These are phyloP conservation scores for Etheostoma cragini DNA, from an alignment of 2,113 vertebrate genomes.

Conservation along the genomic window DNA sequence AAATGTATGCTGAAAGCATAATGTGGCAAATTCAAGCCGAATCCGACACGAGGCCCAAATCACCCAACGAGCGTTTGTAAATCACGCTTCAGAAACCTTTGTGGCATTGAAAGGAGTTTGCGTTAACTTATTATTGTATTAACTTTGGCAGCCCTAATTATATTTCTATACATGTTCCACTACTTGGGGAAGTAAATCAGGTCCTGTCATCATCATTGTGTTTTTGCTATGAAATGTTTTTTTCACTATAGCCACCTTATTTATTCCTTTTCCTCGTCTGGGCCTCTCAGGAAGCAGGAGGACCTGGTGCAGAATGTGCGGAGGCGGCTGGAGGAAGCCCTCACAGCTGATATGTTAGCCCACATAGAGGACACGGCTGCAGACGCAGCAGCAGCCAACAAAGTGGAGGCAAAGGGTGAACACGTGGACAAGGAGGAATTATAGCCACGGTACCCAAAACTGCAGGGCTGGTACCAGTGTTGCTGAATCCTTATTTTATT, in stretches of 20 bases:
- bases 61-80: too few species aligned
- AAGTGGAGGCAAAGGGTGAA: conserved; percentile 59
- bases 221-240: not conserved
- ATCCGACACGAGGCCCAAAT: too few species aligned
- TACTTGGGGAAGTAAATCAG: not conserved
- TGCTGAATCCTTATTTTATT: not conserved
- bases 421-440: conserved; percentile 88
- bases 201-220: not conserved
- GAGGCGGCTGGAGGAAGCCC: conserved; percentile 94
- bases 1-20: too few species aligned
- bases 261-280: not conserved
- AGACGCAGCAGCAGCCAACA: conserved; percentile 76
- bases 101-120: too few species aligned
- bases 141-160: too few species aligned
- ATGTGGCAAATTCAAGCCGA: too few species aligned
- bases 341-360: conserved; percentile 96
- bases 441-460: conserved; percentile 84
- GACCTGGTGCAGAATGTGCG: conserved; percentile 95
- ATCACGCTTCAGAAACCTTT: too few species aligned
- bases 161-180: not conserved
- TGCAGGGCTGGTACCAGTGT: not conserved
- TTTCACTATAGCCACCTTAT: not conserved
- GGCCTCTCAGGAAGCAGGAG: conserved; percentile 91
- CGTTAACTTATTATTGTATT: too few species aligned
- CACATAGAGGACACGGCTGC: conserved; percentile 90